Evolutionary conservation across 2,113 vertebrate species (phyloP), one percentile per base, ranked within the genome.

Genomic region (Salvelinus sp.): DNA sequence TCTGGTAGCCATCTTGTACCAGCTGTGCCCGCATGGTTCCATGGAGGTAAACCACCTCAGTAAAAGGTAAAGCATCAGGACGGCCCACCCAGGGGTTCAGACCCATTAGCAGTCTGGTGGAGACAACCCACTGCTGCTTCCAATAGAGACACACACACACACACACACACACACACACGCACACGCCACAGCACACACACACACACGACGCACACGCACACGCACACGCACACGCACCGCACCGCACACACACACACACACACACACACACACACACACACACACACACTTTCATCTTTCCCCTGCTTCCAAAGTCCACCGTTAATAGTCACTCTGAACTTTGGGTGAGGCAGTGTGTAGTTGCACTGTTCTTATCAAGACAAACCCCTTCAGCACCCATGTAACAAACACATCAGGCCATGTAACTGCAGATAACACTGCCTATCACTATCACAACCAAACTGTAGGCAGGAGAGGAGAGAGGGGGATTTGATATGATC

Each of bases 31-130:
- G 79, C 85, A 80, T 85, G 66, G 90, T 88, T 88, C 82, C 89
- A 90, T 69, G 85, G 88, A 89, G 86, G 86, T 90, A 91, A 87
- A 90, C 91, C 92, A 87, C 91, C 84, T 85, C 79, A 67, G 84
- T 88, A 88, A 83, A 89, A 89, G 88, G 90, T 90, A 85, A 84
- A 83, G 82, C 84, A 82, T 76, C 73, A 82, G 79, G 68, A 78
- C 72, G 73, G 87, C 90, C 91, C 91, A 92, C 92, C 91, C 91
- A 92, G 75, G 80, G 85, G 76, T 85, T 72, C 73, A 88, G 79
- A 87, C 79, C 81, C 84, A 84, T 86, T 85, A 79, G 78, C 81
- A 75, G 54, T 78, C 71, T 67, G 64, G 82, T 85, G 84, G 76
- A 87, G 72, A 82, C 88, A 82, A 88, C 80, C 73, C 76, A 77